Evolutionary conservation across 2,797 vertebrate species (phyloP).

Genomic region (Ctenopoma multispine): DNA sequence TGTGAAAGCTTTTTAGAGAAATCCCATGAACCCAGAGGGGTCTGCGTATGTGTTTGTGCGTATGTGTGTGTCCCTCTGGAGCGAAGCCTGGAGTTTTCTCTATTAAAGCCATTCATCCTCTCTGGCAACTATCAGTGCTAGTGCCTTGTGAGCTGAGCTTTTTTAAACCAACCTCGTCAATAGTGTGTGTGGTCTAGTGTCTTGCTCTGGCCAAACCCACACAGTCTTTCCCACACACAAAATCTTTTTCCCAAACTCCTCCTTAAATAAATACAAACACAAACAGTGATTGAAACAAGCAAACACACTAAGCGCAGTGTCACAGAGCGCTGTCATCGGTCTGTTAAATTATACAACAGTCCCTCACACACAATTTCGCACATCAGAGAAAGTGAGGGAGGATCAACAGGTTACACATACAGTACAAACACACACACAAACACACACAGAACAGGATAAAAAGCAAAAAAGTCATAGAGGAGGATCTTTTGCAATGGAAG

Average conservation of each 20-base stretch:
- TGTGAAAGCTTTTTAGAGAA: slow-evolving; percentile 55
- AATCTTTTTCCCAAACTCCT: slow-evolving; percentile 27
- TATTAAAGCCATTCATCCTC: slow-evolving; percentile 76
- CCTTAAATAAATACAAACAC: slow-evolving; percentile 33
- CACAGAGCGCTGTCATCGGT: slow-evolving; percentile 41
- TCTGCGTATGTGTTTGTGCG: slow-evolving; percentile 16
- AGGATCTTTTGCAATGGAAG: background rate
- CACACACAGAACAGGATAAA: background rate
- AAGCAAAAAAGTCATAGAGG: background rate
- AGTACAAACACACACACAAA: background rate
- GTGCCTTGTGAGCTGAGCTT: slow-evolving; percentile 52
- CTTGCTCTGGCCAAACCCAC: slow-evolving; percentile 47
- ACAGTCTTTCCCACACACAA: slow-evolving; percentile 18
- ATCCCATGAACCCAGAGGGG: slow-evolving; percentile 59
- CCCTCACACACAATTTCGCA: slow-evolving; percentile 67
- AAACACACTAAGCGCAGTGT: slow-evolving; percentile 50
- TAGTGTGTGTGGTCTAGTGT: slow-evolving; percentile 58
- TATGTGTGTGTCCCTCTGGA: slow-evolving; percentile 45
- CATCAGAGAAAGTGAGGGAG: slow-evolving; percentile 61
- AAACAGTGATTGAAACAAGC: slow-evolving; percentile 35
- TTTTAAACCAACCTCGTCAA: slow-evolving; percentile 47
- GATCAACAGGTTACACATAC: slow-evolving; percentile 54
- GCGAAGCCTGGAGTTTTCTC: slow-evolving; percentile 68
- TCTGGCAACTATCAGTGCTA: slow-evolving; percentile 60
- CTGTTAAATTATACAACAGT: slow-evolving; percentile 68